Conservation (phyloP, 2,888 invertebrate genomes). For the Acanthosepion pharaonis region DNA sequence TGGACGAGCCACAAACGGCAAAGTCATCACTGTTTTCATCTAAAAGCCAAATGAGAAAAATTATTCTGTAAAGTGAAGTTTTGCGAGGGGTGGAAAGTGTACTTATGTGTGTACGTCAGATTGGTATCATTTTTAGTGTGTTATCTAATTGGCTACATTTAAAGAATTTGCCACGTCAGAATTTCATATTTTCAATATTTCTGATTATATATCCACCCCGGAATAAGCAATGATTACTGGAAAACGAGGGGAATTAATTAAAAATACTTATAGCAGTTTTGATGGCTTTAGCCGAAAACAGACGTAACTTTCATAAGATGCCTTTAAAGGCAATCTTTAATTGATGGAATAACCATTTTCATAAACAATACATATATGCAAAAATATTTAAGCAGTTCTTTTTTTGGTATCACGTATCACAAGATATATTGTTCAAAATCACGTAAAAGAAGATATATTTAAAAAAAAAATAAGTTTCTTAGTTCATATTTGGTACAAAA, state of each 20-base stretch:
- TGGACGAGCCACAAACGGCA: neutral
- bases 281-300: too few species aligned
- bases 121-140: neutral
- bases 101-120: neutral
- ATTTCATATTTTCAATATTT: neutral
- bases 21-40: neutral
- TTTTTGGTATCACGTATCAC: neutral
- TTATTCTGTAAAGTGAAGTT: neutral
- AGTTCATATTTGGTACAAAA: neutral
- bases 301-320: too few species aligned
- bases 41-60: neutral
- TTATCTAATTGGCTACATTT: neutral
- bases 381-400: neutral
- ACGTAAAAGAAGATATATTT: neutral
- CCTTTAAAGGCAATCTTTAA: neutral
- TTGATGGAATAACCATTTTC: neutral
- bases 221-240: neutral
- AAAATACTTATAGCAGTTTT: too few species aligned
- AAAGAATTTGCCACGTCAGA: neutral
- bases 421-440: neutral
- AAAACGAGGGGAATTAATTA: neutral
- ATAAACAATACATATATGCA: neutral
- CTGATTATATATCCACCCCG: neutral
- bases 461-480: neutral
- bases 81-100: neutral